Evolutionary conservation across 2,113 vertebrate species (phyloP).

Genomic region (Pseudorasbora parva): DNA sequence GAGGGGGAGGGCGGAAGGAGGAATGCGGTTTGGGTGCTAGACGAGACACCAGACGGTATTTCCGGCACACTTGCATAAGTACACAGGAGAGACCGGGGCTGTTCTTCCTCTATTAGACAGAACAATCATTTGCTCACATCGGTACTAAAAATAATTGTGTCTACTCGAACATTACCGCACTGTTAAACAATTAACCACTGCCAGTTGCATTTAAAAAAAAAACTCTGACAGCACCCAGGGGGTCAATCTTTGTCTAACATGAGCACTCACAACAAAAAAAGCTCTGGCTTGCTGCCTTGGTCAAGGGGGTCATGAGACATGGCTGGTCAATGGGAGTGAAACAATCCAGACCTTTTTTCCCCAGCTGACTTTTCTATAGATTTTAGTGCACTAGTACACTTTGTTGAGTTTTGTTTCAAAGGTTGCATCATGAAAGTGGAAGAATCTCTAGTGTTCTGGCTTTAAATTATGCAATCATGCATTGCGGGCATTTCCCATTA

Average conservation of each 20-base stretch:
- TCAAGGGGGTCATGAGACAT: constrained; percentile 69
- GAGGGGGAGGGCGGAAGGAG: constrained; percentile 46
- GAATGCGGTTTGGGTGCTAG: constrained; percentile 68
- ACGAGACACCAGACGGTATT: constrained; percentile 72
- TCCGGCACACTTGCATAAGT: constrained; percentile 63
- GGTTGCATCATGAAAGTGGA: constrained; percentile 25
- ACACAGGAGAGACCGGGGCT: constrained; percentile 50
- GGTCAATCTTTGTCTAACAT: constrained; percentile 27
- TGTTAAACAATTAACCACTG: constrained; percentile 41
- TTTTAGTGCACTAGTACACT: constrained; percentile 50
- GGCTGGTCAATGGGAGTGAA: constrained; percentile 61
- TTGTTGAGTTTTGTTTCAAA: constrained; percentile 44
- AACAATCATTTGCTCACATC: constrained; percentile 38
- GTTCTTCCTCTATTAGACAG: constrained; percentile 41
- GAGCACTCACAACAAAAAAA: constrained; percentile 54
- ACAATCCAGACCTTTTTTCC: constrained; percentile 62
- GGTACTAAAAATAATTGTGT: constrained; percentile 15
- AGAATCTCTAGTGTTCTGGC: constrained; percentile 49
- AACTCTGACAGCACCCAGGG: constrained; percentile 5
- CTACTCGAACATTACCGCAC: constrained; percentile 18
- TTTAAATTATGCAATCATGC: constrained; percentile 37
- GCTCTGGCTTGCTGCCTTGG: constrained; percentile 57
- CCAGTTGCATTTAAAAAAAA: constrained; percentile 18
- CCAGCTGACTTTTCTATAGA: constrained; percentile 59
- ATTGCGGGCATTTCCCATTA: constrained; percentile 42